Evolutionary conservation across 1,140 invertebrate species (phyloP).

Genomic region (Drosophila yakuba): DNA sequence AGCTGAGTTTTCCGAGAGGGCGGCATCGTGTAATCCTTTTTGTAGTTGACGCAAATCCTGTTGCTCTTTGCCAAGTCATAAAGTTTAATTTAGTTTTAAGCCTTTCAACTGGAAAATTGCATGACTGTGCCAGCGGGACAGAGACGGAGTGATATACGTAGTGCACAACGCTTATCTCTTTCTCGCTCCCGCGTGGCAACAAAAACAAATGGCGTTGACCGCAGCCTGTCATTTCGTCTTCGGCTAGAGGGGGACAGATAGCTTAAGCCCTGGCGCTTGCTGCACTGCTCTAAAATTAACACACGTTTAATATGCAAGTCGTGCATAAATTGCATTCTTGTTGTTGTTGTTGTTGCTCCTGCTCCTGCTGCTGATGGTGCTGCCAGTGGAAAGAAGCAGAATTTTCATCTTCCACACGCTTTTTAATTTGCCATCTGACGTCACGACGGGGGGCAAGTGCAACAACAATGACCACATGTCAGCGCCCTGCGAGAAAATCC

Average conservation of each 20-base stretch:
- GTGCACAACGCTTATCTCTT: constrained; percentile 37
- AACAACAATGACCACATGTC: constrained; percentile 73
- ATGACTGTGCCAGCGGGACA: constrained; percentile 32
- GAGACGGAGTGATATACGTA: constrained; percentile 30
- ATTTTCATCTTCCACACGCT: constrained; percentile 53
- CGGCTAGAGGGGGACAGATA: constrained; percentile 1
- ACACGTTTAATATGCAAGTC: constrained; percentile 83
- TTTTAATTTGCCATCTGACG: constrained; percentile 81
- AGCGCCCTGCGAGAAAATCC: constrained; percentile 53
- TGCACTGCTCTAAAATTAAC: constrained; percentile 78
- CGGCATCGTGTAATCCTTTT: constrained; percentile 72
- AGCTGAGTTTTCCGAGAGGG: constrained; percentile 15
- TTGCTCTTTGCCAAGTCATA: constrained; percentile 76
- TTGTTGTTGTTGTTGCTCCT: constrained; percentile 27
- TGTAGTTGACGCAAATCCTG: constrained; percentile 77
- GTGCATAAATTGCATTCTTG: constrained; percentile 74
- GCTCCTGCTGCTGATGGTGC: constrained; percentile 19
- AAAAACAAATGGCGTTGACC: constrained; percentile 47
- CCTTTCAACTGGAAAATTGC: constrained; percentile 83
- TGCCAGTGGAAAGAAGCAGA: constrained; percentile 15
- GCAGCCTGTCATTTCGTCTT: constrained; percentile 40
- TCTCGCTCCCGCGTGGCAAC: not conserved
- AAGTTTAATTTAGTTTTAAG: constrained; percentile 84
- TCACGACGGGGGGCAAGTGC: constrained; percentile 29
- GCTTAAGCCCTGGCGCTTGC: constrained; percentile 5